A percentile compares a stretch with the other conserved stretches of the same genome.
These are phyloP conservation scores for Acrobasis repandana DNA, from an alignment of 2,888 invertebrate species.

Conservation along the genomic window DNA sequence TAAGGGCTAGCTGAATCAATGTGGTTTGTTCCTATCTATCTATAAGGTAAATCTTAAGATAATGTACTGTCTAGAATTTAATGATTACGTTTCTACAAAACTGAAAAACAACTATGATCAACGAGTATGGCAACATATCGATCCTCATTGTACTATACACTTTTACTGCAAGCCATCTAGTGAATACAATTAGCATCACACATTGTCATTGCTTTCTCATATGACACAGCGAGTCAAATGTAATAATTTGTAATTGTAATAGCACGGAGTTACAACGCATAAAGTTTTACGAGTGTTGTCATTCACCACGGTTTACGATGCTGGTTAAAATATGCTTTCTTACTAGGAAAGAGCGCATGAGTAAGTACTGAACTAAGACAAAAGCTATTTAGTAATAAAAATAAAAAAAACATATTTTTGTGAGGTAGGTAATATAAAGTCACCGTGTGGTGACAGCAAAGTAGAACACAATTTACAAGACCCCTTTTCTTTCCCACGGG, in stretches of 20 bases:
- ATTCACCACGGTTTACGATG: constrained; percentile 20
- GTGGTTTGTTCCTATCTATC: too few relatives aligned
- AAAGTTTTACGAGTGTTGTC: constrained; percentile 21
- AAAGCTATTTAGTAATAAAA: too few relatives aligned
- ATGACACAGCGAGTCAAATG: constrained; percentile 5
- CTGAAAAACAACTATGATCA: background rate
- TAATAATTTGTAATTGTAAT: constrained; percentile 17
- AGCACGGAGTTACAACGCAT: constrained; percentile 16
- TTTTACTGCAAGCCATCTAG: constrained; percentile 13
- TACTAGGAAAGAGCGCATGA: background rate
- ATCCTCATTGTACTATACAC: background rate
- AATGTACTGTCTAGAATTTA: background rate
- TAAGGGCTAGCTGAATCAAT: too few relatives aligned
- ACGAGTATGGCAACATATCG: background rate
- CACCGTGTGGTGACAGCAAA: too few relatives aligned
- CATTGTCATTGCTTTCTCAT: constrained; percentile 15
- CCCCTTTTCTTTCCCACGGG: too few relatives aligned
- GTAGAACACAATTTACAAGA: too few relatives aligned
- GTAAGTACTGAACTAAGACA: background rate
- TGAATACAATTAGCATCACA: constrained; percentile 19
- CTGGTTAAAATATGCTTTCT: constrained; percentile 18
- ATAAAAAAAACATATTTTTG: too few relatives aligned
- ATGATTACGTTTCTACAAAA: background rate
- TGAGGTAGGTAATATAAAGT: too few relatives aligned
- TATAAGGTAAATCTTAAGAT: too few relatives aligned